Base-by-base conservation (phyloP, 2,888 invertebrate species). In the Lepidonotus clava region DNA sequence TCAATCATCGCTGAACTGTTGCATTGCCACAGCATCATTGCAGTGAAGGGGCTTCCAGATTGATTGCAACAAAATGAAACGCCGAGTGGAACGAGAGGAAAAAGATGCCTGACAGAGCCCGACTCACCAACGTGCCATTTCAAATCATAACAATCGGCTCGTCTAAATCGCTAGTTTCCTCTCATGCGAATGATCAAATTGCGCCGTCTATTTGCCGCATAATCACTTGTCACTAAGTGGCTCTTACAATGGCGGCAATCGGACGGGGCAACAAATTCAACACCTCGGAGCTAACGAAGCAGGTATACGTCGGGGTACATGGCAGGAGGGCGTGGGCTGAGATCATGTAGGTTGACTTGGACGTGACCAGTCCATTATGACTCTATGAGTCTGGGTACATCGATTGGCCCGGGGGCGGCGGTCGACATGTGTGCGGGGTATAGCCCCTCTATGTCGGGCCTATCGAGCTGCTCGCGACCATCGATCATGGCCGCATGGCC, bases 1-100 rank as follows among this genome's bases (percentile, higher is more conserved):
- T 71, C 71, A 71, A 71, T 71, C 71, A 71, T 21, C 71, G 36
- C 34, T 71, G n/a, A 71, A 71, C 36, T 71, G 71, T 71, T 71
- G 71, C 71, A n/a, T 71, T 71, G 71, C 24, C 61, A 61, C 24
- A 18, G 24, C 2, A 1, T 2, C 24, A 18, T 28, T 61, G 61
- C 61, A 61, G 21, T 61, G 61, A 61, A 36, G 71, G 5, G 36
- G 1, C 14, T 0, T 18, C 21, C 14, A 14, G 71, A 71, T 71
- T 71, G 71, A 71, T 71, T 34, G 71, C 14, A 38, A 38, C 36
- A 18, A 36, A 71, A 71, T 4, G 36, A 38, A 24, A 34, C n/a
- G 71, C 0, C 36, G 38, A 71, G 14, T 61, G 61, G 21, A 32
- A 61, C 24, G 61, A 61, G 21, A 11, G 61, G 28, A 61, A 61